These are phyloP conservation scores for Pseudanteris insignis DNA, from an alignment of 2,888 invertebrate genomes.

Conservation along the genomic window DNA sequence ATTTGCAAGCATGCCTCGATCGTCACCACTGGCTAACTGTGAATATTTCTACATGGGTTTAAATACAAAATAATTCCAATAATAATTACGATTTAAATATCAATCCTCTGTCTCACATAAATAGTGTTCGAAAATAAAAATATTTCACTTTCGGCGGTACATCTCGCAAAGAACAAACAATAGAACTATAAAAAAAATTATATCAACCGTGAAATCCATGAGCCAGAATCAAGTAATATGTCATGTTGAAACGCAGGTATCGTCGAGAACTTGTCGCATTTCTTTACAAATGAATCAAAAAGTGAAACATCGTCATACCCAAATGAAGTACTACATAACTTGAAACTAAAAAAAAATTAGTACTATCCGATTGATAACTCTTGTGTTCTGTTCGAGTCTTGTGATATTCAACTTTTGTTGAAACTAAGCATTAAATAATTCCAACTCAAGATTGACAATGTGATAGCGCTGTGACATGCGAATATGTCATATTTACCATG, in stretches of 20 bases:
- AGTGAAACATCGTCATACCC: constrained; percentile 33
- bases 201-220: no score
- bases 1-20: no score
- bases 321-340: constrained; percentile 39
- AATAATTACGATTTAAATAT: no score
- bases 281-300: constrained; percentile 39
- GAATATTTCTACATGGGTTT: no score
- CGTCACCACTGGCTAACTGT: no score
- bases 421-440: constrained; percentile 38
- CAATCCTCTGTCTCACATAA: no score
- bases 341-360: constrained; percentile 34
- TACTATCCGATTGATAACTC: constrained; percentile 27
- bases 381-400: constrained; percentile 22
- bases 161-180: no score
- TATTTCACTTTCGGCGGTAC: no score
- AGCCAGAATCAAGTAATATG: no score
- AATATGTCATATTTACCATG: constrained; percentile 28
- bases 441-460: constrained; percentile 29
- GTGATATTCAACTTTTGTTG: constrained; percentile 23
- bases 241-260: constrained; percentile 29
- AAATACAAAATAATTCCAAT: no score
- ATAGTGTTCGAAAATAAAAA: no score
- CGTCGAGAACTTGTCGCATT: constrained; percentile 31
- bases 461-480: constrained; percentile 26
- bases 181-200: no score